Evolutionary conservation across 2,888 invertebrate genomes (phyloP).

Genomic region (Platycheirus rosarum): DNA sequence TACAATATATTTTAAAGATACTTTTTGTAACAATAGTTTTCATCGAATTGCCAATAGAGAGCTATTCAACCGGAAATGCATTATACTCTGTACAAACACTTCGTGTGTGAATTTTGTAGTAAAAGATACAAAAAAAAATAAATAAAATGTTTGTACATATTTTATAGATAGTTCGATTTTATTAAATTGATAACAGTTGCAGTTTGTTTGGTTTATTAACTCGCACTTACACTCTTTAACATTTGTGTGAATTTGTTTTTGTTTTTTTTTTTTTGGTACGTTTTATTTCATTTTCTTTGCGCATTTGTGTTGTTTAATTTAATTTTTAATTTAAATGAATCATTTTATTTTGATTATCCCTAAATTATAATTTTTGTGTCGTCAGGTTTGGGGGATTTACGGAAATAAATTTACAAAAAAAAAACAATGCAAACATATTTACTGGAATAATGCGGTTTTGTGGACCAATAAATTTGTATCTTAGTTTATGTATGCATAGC

Average conservation of each 20-base stretch:
- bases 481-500: no score
- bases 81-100: constrained; percentile 47
- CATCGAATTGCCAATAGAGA: constrained; percentile 26
- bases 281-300: constrained; percentile 1
- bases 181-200: constrained; percentile 56
- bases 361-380: constrained; percentile 11
- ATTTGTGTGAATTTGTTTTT: constrained; percentile 4
- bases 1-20: no score
- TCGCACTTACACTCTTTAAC: constrained; percentile 52
- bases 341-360: constrained; percentile 37
- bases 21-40: constrained; percentile 1
- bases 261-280: constrained; percentile 9
- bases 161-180: constrained; percentile 20
- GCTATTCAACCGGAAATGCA: constrained; percentile 27
- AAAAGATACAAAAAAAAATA: constrained; percentile 10
- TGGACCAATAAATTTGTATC: not conserved
- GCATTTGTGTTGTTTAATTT: constrained; percentile 24
- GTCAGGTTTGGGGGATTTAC: not conserved
- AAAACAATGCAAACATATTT: no score
- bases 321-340: constrained; percentile 10
- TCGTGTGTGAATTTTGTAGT: constrained; percentile 51
- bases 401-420: no score
- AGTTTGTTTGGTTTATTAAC: constrained; percentile 66
- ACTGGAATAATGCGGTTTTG: constrained; percentile 1
- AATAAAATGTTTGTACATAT: not conserved